Evolutionary conservation across 2,888 invertebrate genomes (phyloP).

Genomic region (Cosmia pyralina): DNA sequence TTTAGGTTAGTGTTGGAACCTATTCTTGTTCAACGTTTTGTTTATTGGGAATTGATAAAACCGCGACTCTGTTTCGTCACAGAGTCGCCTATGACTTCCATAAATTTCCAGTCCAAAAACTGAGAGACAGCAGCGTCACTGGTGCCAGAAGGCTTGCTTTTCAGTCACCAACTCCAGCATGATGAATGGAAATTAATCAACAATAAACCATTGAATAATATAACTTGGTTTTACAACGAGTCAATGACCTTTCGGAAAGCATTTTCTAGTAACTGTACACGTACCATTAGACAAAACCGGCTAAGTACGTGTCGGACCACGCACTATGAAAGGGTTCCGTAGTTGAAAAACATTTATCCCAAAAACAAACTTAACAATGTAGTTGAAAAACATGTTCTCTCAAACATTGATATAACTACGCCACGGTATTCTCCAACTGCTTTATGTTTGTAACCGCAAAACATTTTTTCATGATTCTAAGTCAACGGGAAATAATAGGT

Average conservation of each 20-base stretch:
- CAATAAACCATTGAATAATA: slow-evolving; percentile 17
- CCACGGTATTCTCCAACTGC: too few species aligned
- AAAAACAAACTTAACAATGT: too few species aligned
- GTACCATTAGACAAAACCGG: slow-evolving; percentile 4
- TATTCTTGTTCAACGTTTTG: neutral
- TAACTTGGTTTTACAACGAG: slow-evolving; percentile 4
- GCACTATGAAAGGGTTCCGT: too few species aligned
- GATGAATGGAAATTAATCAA: slow-evolving; percentile 15
- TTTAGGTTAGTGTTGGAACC: neutral
- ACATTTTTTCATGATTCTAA: too few species aligned
- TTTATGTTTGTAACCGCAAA: too few species aligned
- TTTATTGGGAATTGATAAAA: neutral
- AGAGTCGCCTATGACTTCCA: too few species aligned
- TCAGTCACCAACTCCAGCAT: slow-evolving; percentile 1
- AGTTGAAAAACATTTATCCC: too few species aligned
- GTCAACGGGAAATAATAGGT: too few species aligned
- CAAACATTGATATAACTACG: too few species aligned
- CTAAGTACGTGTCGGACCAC: too few species aligned
- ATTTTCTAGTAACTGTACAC: slow-evolving; percentile 25
- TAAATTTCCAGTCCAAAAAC: neutral
- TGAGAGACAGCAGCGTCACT: neutral
- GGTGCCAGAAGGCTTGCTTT: neutral
- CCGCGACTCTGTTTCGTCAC: too few species aligned
- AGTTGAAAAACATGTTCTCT: too few species aligned
- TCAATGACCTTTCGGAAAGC: slow-evolving; percentile 29